phyloP scores from a whole-genome alignment of 23 tunicate species.

The Trididemnum miniatum region DNA sequence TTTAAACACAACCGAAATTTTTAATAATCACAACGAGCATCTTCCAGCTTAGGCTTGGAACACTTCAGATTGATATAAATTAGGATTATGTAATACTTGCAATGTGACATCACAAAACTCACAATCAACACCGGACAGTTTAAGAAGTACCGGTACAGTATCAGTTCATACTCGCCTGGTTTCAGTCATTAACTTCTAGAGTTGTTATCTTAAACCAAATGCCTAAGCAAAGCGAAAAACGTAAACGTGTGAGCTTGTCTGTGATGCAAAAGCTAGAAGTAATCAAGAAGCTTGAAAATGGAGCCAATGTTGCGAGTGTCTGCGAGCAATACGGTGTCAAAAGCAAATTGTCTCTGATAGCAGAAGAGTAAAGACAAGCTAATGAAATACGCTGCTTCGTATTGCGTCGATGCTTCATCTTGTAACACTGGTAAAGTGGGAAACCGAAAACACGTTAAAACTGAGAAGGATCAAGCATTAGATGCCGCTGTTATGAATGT shows the following conservation, averaged over 20 bases:
- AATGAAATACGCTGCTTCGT: slow-evolving; percentile 13
- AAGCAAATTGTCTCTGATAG: slow-evolving; percentile 12
- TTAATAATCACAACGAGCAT: too few relatives aligned
- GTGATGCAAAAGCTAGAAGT: slow-evolving; percentile 19
- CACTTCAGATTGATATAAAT: neutral
- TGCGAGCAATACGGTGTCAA: slow-evolving; percentile 7
- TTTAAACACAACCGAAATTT: too few relatives aligned
- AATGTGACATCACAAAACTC: neutral
- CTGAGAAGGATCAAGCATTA: slow-evolving; percentile 10
- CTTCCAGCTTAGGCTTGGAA: neutral
- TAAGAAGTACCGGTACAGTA: neutral
- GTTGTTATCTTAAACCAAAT: neutral
- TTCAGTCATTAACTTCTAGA: neutral
- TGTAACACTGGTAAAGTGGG: neutral
- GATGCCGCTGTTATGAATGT: slow-evolving; percentile 11
- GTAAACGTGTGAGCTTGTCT: slow-evolving; percentile 17
- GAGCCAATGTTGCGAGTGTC: slow-evolving; percentile 10
- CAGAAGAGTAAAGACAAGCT: slow-evolving; percentile 17
- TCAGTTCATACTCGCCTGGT: neutral
- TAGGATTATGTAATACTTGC: neutral
- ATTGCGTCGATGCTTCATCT: slow-evolving; percentile 15
- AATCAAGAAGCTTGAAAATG: slow-evolving; percentile 15
- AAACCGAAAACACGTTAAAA: neutral
- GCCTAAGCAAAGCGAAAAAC: slow-evolving; percentile 20
- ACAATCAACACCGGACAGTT: neutral